These are phyloP conservation scores for Cassiopea andromeda DNA, from an alignment of 30 jellyfish, hydroid and myxozoan species.

Conservation along the genomic window DNA sequence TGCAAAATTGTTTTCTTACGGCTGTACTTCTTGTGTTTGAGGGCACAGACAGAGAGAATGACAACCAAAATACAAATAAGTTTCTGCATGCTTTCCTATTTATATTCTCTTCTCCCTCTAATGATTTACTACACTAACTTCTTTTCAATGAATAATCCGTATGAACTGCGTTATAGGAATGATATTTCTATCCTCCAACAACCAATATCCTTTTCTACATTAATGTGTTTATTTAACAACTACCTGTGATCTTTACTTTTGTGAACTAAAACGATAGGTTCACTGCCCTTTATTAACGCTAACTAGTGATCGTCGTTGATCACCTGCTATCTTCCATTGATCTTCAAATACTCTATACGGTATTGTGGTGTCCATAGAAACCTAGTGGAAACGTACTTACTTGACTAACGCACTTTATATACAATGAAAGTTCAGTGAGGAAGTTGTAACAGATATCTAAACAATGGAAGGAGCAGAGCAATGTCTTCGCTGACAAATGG, in stretches of 20 bases:
- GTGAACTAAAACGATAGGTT: neutral
- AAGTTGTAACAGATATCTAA: too few relatives aligned
- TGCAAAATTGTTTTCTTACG: constrained; percentile 23
- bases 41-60: neutral
- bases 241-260: neutral
- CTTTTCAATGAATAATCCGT: neutral
- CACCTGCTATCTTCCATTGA: neutral
- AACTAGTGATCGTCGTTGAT: neutral
- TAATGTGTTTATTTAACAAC: neutral
- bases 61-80: neutral
- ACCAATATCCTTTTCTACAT: too few relatives aligned
- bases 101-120: neutral
- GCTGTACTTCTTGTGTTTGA: neutral
- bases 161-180: neutral
- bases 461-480: too few relatives aligned
- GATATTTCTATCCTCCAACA: neutral
- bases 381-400: neutral
- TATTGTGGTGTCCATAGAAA: neutral
- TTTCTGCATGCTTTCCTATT: neutral
- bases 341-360: neutral
- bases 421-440: too few relatives aligned
- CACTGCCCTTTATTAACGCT: neutral
- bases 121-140: neutral
- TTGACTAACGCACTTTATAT: neutral
- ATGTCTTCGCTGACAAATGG: too few relatives aligned